Conservation (phyloP, 2,113 vertebrate genomes). For the Strix aluco region DNA sequence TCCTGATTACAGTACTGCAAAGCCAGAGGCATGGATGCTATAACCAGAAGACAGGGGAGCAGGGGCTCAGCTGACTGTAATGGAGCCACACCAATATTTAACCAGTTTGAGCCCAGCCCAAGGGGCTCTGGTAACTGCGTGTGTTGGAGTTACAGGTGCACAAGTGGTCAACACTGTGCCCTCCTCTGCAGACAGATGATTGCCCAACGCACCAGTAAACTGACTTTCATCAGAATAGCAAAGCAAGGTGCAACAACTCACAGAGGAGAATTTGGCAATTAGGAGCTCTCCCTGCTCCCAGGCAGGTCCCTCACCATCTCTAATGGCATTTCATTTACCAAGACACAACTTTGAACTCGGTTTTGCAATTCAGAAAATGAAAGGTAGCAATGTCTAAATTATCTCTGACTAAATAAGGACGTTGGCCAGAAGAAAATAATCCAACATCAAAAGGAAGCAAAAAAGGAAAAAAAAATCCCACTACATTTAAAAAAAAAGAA, state of each 20-base stretch:
- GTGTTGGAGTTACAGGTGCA: too few relatives aligned
- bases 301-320: neutral
- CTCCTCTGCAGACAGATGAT: neutral
- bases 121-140: neutral
- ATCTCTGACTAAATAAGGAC: neutral
- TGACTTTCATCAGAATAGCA: neutral
- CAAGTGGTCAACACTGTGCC: accelerated
- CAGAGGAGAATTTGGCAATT: neutral
- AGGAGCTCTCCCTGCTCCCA: neutral
- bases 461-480: neutral
- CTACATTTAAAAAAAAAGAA: neutral
- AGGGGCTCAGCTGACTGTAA: neutral
- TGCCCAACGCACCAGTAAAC: neutral
- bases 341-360: accelerated
- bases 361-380: neutral
- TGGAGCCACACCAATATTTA: neutral
- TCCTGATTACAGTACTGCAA: accelerated
- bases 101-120: accelerated
- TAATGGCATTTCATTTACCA: neutral
- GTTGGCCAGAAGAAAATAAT: neutral
- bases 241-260: accelerated
- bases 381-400: neutral
- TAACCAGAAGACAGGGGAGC: neutral
- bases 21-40: neutral
- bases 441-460: neutral